These are phyloP conservation scores for Trachelus stipa DNA, from an alignment of 2,888 invertebrate species.

Conservation along the genomic window DNA sequence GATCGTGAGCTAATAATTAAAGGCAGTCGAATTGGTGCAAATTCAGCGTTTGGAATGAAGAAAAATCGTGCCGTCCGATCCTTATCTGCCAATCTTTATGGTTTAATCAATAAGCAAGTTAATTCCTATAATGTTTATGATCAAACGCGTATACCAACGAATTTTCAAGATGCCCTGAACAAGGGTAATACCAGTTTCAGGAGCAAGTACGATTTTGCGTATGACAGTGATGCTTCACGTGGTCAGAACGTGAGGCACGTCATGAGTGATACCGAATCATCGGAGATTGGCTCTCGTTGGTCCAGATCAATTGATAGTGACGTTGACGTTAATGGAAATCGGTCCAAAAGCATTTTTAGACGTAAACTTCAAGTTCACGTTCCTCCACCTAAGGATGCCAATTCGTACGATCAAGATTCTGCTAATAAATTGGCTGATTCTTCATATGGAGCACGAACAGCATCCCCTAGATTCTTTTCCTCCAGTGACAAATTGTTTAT, in stretches of 20 bases:
- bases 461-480: not conserved
- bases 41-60: conserved; percentile 66
- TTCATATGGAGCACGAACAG: conserved; percentile 14
- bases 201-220: conserved; percentile 18
- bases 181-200: conserved; percentile 13
- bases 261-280: conserved; percentile 34
- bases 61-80: conserved; percentile 86
- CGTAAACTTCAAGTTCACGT: conserved; percentile 43
- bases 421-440: conserved; percentile 14
- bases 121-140: conserved; percentile 30
- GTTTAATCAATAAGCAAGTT: conserved; percentile 73
- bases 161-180: not conserved
- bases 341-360: conserved; percentile 29
- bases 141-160: not conserved
- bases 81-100: conserved; percentile 85
- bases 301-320: conserved; percentile 17
- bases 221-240: not conserved
- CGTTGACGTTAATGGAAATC: conserved; percentile 52
- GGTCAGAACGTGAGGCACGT: conserved; percentile 10
- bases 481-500: not conserved
- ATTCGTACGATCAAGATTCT: conserved; percentile 8
- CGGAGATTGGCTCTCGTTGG: conserved; percentile 31
- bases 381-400: conserved; percentile 26
- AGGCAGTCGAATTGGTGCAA: conserved; percentile 1
- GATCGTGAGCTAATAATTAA: conserved; percentile 37